These are phyloP conservation scores for Drosophila sp. DNA, from an alignment of 1,140 invertebrate species.

Conservation along the genomic window DNA sequence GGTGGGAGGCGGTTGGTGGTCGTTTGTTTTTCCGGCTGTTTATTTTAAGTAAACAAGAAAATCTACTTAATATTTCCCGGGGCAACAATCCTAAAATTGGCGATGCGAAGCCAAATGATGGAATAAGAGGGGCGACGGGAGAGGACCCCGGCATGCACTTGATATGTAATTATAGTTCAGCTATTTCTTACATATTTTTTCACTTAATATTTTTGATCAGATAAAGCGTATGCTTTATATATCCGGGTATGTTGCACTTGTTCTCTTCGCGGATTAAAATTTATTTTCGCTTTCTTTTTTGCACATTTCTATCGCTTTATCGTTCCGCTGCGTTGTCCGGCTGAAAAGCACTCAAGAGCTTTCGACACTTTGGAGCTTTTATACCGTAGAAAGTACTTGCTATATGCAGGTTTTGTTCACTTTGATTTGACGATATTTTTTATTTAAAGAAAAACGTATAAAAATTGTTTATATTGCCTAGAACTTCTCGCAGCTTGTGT, in stretches of 20 bases:
- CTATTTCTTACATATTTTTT: not conserved
- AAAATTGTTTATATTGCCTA: constrained; percentile 30
- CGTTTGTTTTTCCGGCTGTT: constrained; percentile 40
- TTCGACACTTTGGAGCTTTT: not conserved
- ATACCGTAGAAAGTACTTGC: not conserved
- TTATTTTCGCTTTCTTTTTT: not conserved
- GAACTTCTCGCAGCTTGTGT: constrained; percentile 29
- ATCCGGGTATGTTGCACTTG: constrained; percentile 3
- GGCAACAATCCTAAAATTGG: not conserved
- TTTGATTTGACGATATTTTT: not conserved
- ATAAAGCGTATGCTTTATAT: not conserved
- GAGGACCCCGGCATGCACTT: not conserved
- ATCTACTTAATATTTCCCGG: constrained; percentile 20
- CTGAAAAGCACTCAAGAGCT: not conserved
- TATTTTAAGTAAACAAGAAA: constrained; percentile 65
- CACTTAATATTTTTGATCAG: constrained; percentile 2
- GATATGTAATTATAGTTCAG: not conserved
- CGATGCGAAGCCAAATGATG: not conserved
- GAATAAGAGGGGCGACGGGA: not conserved
- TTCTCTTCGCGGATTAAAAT: not conserved
- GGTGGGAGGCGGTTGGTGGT: constrained; percentile 7
- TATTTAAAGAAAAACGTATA: constrained; percentile 22
- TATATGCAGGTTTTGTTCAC: not conserved
- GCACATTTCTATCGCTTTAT: not conserved
- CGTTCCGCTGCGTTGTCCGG: constrained; percentile 2